Evolutionary conservation across 2,113 vertebrate genomes (phyloP).

Genomic region (Calidris pygmaea): DNA sequence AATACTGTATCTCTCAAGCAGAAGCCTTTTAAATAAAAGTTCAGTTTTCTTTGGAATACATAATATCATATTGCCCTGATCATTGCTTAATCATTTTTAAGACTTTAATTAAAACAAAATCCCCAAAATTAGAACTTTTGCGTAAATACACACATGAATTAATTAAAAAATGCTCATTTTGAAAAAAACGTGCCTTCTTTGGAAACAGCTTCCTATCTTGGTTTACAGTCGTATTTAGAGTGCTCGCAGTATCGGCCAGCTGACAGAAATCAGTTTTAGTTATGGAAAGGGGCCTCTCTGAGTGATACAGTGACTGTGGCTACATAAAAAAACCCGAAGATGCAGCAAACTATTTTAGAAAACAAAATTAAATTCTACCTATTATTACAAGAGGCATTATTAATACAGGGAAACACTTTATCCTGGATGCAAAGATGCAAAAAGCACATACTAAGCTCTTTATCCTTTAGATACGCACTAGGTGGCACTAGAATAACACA

Average conservation of each 20-base stretch:
- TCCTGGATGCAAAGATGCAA: neutral
- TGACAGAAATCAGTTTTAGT: neutral
- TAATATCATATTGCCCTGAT: neutral
- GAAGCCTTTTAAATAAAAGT: neutral
- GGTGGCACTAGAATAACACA: slow-evolving; percentile 78
- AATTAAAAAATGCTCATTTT: neutral
- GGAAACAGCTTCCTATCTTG: neutral
- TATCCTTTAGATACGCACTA: slow-evolving; percentile 61
- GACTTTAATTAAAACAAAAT: neutral
- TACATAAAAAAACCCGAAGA: neutral
- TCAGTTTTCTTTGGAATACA: neutral
- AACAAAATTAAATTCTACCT: neutral
- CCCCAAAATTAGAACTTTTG: neutral
- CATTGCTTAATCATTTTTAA: neutral
- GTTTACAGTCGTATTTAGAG: neutral
- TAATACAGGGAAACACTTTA: neutral
- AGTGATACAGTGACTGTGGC: neutral
- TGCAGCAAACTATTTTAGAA: neutral
- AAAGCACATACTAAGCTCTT: neutral
- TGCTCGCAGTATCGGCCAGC: neutral
- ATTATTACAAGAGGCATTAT: neutral
- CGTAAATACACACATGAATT: neutral
- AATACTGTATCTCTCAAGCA: neutral
- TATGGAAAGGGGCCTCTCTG: neutral
- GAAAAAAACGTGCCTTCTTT: neutral